Evolutionary conservation across 2,888 invertebrate species (phyloP).

Genomic region (Campoplex nolae): DNA sequence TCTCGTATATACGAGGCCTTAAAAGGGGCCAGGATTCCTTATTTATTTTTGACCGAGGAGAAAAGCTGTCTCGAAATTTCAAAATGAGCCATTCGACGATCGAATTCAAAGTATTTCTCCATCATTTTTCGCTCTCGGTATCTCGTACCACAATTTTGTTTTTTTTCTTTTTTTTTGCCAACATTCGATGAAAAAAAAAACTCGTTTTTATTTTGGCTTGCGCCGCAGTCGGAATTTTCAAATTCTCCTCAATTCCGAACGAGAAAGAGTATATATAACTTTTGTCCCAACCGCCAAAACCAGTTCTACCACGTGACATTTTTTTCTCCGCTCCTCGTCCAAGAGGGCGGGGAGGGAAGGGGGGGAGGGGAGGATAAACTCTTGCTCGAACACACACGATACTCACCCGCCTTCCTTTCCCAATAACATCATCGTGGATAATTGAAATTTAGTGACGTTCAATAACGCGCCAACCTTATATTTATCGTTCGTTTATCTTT

Average conservation of each 20-base stretch:
- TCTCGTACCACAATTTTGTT: background rate
- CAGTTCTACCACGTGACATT: conserved; percentile 60
- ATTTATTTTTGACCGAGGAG: background rate
- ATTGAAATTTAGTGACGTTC: conserved; percentile 17
- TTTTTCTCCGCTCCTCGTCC: conserved; percentile 2
- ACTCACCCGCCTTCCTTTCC: conserved; percentile 3
- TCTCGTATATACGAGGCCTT: conserved; percentile 27
- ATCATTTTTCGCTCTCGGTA: background rate
- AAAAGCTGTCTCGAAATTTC: background rate
- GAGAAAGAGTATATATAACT: background rate
- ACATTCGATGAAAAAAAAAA: background rate
- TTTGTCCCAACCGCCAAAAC: conserved; percentile 54
- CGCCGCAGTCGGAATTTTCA: background rate
- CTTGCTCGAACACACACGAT: background rate
- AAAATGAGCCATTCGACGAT: background rate
- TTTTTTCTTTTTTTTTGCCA: background rate
- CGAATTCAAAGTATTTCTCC: background rate
- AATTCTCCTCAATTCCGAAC: conserved; percentile 1
- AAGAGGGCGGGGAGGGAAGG: background rate
- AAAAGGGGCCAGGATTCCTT: conserved; percentile 4
- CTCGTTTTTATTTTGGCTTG: background rate
- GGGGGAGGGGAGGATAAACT: background rate
- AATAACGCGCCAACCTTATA: background rate
- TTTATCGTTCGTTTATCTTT: background rate
- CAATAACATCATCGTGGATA: conserved; percentile 1